Evolutionary conservation across 2,888 invertebrate genomes (phyloP).

Genomic region (Ornithoptera priamus): DNA sequence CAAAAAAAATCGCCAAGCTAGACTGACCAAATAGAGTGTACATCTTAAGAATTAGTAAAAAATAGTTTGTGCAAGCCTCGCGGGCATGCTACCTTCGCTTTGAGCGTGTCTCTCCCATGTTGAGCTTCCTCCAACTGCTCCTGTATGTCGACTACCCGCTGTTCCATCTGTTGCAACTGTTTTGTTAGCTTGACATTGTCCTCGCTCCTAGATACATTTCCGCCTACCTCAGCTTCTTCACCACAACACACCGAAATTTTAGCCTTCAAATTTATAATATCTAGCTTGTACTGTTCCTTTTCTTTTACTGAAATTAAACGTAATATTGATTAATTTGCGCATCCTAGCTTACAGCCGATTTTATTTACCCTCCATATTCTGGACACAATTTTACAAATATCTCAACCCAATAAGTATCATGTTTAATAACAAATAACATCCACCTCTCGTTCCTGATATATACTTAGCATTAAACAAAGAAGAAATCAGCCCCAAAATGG

Average conservation of each 20-base stretch:
- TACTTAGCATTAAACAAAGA: too few relatives aligned
- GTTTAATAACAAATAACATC: too few relatives aligned
- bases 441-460: too few relatives aligned
- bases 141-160: conserved; percentile 71
- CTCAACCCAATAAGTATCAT: too few relatives aligned
- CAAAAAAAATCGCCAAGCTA: too few relatives aligned
- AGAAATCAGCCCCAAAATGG: too few relatives aligned
- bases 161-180: conserved; percentile 78
- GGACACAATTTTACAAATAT: too few relatives aligned
- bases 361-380: too few relatives aligned
- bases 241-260: conserved; percentile 63
- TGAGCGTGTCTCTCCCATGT: conserved; percentile 73
- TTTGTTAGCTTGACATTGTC: conserved; percentile 49
- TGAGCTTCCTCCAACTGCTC: conserved; percentile 74
- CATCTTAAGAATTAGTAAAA: too few relatives aligned
- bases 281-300: conserved; percentile 65
- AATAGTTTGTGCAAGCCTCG: too few relatives aligned
- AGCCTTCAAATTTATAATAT: conserved; percentile 60
- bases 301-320: conserved; percentile 57
- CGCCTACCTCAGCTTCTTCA: conserved; percentile 45
- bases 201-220: conserved; percentile 37
- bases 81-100: conserved; percentile 55
- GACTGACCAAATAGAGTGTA: too few relatives aligned
- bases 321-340: background rate
- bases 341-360: background rate